A percentile compares a stretch with the other conserved stretches of the same genome.
Evolutionary conservation across 2,797 vertebrate genomes (phyloP).

Genomic region (Arnoldichthys spilopterus): DNA sequence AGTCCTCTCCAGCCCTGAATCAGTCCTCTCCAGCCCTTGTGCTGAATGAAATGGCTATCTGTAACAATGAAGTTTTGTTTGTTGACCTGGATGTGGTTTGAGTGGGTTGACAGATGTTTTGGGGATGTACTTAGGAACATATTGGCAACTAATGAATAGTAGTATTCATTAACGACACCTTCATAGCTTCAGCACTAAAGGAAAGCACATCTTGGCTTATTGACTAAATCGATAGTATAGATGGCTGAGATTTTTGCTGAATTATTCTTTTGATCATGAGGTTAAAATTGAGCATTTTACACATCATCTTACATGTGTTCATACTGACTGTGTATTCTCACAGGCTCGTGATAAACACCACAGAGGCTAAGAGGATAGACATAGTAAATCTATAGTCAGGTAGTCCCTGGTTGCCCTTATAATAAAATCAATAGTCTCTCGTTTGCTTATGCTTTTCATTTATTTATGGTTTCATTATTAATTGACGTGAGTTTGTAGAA

Average conservation of each 20-base stretch:
- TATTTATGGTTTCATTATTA: slow-evolving; percentile 16
- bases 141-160: too few species aligned
- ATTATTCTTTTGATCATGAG: background rate
- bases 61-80: too few species aligned
- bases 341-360: background rate
- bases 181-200: too few species aligned
- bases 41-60: too few species aligned
- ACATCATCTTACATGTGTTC: too few species aligned
- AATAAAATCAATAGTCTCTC: slow-evolving; percentile 1
- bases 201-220: too few species aligned
- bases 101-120: background rate
- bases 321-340: slow-evolving; percentile 1
- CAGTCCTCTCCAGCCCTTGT: too few species aligned
- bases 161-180: too few species aligned
- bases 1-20: too few species aligned
- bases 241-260: background rate
- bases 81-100: background rate
- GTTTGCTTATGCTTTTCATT: background rate
- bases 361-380: background rate
- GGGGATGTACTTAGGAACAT: too few species aligned
- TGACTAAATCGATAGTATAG: too few species aligned
- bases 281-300: too few species aligned
- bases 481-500: slow-evolving; percentile 26
- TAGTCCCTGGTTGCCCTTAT: background rate
- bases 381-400: background rate